phyloP scores from a whole-genome alignment of 2,888 invertebrate species.

The Scaptomyza tumidula region DNA sequence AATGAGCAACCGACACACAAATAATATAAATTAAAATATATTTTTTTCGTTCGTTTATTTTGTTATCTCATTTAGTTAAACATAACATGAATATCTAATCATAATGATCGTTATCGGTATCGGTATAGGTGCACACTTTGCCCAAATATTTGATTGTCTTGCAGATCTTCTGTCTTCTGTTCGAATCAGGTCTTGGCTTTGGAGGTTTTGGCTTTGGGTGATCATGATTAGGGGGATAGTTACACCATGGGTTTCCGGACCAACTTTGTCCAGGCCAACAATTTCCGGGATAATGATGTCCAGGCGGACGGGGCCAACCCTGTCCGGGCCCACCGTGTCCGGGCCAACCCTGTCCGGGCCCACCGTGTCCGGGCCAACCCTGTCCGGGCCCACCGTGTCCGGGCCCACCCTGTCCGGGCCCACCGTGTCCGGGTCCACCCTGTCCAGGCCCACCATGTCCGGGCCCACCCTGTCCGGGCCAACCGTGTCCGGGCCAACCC shows the following conservation, averaged over 20 bases:
- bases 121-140: constrained; percentile 4
- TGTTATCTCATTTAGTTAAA: not conserved
- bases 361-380: not conserved
- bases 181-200: not conserved
- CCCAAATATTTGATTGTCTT: constrained; percentile 2
- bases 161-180: constrained; percentile 4
- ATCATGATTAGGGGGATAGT: constrained; percentile 1
- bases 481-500: not conserved
- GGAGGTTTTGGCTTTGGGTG: not conserved
- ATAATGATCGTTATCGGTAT: not conserved
- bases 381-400: no score
- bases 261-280: not conserved
- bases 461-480: not conserved
- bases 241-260: not conserved
- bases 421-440: no score
- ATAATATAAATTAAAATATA: not conserved
- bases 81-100: not conserved
- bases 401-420: no score
- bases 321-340: not conserved
- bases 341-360: not conserved
- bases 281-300: no score
- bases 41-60: not conserved
- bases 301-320: not conserved
- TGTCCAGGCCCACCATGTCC: not conserved
- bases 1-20: not conserved